Evolutionary conservation across 2,888 invertebrate genomes (phyloP).

Genomic region (Scaptomyza reducta): DNA sequence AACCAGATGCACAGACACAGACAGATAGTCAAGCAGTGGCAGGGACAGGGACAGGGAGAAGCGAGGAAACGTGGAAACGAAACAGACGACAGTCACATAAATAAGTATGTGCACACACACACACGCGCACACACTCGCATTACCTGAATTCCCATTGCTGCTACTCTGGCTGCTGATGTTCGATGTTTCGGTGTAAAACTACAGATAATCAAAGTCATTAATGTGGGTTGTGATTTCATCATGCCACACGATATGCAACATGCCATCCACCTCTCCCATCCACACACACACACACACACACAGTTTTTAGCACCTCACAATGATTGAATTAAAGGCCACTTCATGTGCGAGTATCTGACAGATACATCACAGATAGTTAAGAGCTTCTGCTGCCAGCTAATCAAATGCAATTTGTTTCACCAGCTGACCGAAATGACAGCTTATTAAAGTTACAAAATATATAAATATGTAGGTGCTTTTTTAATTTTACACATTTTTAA

Average conservation of each 20-base stretch:
- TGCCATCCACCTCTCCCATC: too few species aligned
- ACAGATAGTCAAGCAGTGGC: background rate
- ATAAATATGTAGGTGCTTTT: slow-evolving; percentile 51
- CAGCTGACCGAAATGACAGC: slow-evolving; percentile 39
- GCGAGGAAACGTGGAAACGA: slow-evolving; percentile 6
- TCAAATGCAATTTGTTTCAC: slow-evolving; percentile 46
- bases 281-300: background rate
- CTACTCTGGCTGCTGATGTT: slow-evolving; percentile 1
- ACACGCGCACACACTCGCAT: slow-evolving; percentile 8
- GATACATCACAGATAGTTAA: background rate
- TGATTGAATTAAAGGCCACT: slow-evolving; percentile 33
- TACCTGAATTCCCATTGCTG: slow-evolving; percentile 25
- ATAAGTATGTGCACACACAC: slow-evolving; percentile 5
- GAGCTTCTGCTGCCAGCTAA: slow-evolving; percentile 19
- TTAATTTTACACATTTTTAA: slow-evolving; percentile 61
- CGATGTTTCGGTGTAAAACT: slow-evolving; percentile 41
- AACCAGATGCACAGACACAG: slow-evolving; percentile 35
- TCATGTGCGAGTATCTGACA: background rate
- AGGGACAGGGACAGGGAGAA: background rate
- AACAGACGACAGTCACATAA: slow-evolving; percentile 25
- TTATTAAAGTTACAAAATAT: slow-evolving; percentile 32
- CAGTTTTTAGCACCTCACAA: slow-evolving; percentile 13
- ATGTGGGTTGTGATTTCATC: slow-evolving; percentile 9
- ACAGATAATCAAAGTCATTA: slow-evolving; percentile 56
- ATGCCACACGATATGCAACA: background rate